Evolutionary conservation across 2,888 invertebrate species (phyloP).

Genomic region (Operophtera brumata): DNA sequence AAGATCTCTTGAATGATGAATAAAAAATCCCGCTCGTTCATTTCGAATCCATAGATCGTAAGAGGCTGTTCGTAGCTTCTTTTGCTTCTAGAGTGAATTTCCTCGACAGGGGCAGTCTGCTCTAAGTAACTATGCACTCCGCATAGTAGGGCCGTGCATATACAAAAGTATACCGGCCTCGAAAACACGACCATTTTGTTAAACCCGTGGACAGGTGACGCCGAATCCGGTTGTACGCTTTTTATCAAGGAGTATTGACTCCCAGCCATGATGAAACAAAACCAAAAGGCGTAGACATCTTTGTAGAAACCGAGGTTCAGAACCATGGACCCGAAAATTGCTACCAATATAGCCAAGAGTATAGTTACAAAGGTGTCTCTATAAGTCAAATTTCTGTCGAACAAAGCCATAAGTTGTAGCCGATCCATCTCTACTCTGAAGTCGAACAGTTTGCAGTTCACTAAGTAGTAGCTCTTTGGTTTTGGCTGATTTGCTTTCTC

Average conservation of each 20-base stretch:
- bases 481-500: constrained; percentile 78
- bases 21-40: constrained; percentile 82
- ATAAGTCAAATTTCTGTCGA: constrained; percentile 94
- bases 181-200: constrained; percentile 97
- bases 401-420: constrained; percentile 92
- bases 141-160: constrained; percentile 84
- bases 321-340: constrained; percentile 91
- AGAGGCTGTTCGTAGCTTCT: constrained; percentile 60
- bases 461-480: constrained; percentile 86
- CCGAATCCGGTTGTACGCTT: constrained; percentile 99
- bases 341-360: constrained; percentile 90
- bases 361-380: constrained; percentile 91
- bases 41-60: constrained; percentile 71
- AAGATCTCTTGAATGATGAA: constrained; percentile 86
- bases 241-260: constrained; percentile 98
- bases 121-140: constrained; percentile 68
- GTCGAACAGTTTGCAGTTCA: constrained; percentile 76
- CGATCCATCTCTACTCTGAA: constrained; percentile 96
- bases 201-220: constrained; percentile 98
- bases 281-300: constrained; percentile 95
- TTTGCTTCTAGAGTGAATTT: constrained; percentile 49
- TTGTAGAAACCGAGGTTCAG: constrained; percentile 92
- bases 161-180: constrained; percentile 95
- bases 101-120: constrained; percentile 46
- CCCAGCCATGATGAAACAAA: constrained; percentile 98